Percentiles rank a stretch among this genome's conserved stretches.
Conservation (phyloP, 2,797 vertebrate genomes). For the Melanotaenia boesemani region DNA sequence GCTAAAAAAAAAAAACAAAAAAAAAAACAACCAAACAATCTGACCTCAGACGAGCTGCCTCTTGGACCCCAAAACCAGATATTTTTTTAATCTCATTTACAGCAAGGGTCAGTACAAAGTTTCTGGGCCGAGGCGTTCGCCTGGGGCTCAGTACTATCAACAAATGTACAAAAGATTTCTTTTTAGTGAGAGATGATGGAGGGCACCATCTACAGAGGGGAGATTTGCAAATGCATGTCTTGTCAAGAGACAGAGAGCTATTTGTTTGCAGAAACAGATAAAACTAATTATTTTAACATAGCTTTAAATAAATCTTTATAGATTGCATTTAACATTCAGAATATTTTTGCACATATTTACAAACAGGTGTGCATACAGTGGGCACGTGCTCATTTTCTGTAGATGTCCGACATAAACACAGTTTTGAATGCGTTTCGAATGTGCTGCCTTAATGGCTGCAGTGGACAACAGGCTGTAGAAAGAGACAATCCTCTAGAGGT, state of each 20-base stretch:
- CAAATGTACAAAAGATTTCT: constrained; percentile 75
- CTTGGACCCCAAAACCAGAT: constrained; percentile 44
- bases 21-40: constrained; percentile 30
- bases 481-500: constrained; percentile 63
- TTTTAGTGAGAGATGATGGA: constrained; percentile 42
- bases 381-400: constrained; percentile 71
- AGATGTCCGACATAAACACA: constrained; percentile 60
- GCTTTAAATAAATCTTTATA: constrained; percentile 69
- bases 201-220: constrained; percentile 27
- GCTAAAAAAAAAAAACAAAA: constrained; percentile 72
- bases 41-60: constrained; percentile 53
- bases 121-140: constrained; percentile 39
- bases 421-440: constrained; percentile 22
- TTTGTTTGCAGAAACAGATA: constrained; percentile 52
- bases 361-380: constrained; percentile 78
- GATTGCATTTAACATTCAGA: constrained; percentile 76
- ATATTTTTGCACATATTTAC: constrained; percentile 78
- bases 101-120: constrained; percentile 50
- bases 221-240: constrained; percentile 41
- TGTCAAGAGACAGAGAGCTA: constrained; percentile 42
- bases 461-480: constrained; percentile 61
- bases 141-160: constrained; percentile 55
- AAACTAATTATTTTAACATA: constrained; percentile 62
- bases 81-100: constrained; percentile 69
- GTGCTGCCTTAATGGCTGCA: constrained; percentile 61